Conservation (phyloP, 2,797 vertebrate species). For the Eptatretus atami region DNA sequence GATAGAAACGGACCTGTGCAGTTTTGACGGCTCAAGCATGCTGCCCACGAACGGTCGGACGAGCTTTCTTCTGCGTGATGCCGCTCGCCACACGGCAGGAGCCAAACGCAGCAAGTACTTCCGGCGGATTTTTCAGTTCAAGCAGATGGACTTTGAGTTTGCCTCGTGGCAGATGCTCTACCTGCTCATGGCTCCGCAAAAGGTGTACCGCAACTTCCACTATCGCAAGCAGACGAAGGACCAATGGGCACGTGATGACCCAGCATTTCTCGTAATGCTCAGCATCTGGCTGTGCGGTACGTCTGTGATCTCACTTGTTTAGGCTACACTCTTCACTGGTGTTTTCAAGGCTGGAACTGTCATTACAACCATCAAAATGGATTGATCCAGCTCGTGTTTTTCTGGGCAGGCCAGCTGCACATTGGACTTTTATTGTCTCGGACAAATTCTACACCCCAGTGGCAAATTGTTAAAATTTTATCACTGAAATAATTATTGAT, state of each 20-base stretch:
- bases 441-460: too few relatives aligned
- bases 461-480: too few relatives aligned
- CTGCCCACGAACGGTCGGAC: not conserved
- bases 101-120: slow-evolving; percentile 92
- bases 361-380: too few relatives aligned
- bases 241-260: slow-evolving; percentile 88
- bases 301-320: slow-evolving; percentile 10
- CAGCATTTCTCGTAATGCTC: slow-evolving; percentile 63
- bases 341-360: too few relatives aligned
- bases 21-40: not conserved
- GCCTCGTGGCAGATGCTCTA: slow-evolving; percentile 94
- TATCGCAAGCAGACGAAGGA: slow-evolving; percentile 97
- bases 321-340: too few relatives aligned
- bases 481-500: too few relatives aligned
- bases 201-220: slow-evolving; percentile 91
- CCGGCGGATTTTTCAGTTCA: slow-evolving; percentile 44
- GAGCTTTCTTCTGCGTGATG: slow-evolving; percentile 21
- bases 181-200: slow-evolving; percentile 72
- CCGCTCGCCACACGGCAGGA: slow-evolving; percentile 53
- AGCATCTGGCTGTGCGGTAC: slow-evolving; percentile 76
- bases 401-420: too few relatives aligned
- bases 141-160: slow-evolving; percentile 90
- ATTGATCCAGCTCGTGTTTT: too few relatives aligned
- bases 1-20: too few relatives aligned
- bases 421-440: too few relatives aligned